Evolutionary conservation across 2,888 invertebrate genomes (phyloP), one percentile per base, ranked within the genome.

Genomic region (Linhomoeus sp.): DNA sequence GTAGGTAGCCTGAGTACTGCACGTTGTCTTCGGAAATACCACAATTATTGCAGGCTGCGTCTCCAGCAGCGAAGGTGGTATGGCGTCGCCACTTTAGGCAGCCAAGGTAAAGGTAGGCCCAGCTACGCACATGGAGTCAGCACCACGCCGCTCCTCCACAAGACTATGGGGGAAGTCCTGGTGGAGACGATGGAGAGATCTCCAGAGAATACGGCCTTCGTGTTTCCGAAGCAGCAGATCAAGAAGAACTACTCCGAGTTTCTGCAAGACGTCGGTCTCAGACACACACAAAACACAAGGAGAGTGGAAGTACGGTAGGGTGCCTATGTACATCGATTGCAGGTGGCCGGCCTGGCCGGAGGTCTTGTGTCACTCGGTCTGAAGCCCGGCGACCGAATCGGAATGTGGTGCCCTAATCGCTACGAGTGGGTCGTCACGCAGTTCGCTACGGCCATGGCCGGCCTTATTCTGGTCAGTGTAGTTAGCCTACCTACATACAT

Each of bases 351-450:
- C 45, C 59, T 84, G 3, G 82, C 81, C 0, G 77, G 78, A 1
- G 80, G 80, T 1, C 69, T 85, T 1, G 56, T 73, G n/a, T 72
- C 74, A 37, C 57, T 81, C 24, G 83, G 83, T 0, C 58, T 84
- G 20, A 62, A 74, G 47, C 72, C 67, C 26, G 81, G 81, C 0
- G 84, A 86, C 59, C 67, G 78, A 12, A 60, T 87, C 2, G 84
- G 79, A 1, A 70, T 86, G 23, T 83, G 81, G 79, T 76, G 78
- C 0, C 81, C 82, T 0, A 86, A 83, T 66, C 70, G 72, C 36
- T 63, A 75, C 41, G 78, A 82, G 60, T 87, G 85, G 85, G 73
- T 78, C 50, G 56, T 81, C 0, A 68, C 75, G 0, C 75, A 78
- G 62, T 67, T 79, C 61, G 83, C 79, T 0, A 75, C 77, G 1